Evolutionary conservation across 2,797 vertebrate species (phyloP).

Genomic region (Smutsia temminckii): DNA sequence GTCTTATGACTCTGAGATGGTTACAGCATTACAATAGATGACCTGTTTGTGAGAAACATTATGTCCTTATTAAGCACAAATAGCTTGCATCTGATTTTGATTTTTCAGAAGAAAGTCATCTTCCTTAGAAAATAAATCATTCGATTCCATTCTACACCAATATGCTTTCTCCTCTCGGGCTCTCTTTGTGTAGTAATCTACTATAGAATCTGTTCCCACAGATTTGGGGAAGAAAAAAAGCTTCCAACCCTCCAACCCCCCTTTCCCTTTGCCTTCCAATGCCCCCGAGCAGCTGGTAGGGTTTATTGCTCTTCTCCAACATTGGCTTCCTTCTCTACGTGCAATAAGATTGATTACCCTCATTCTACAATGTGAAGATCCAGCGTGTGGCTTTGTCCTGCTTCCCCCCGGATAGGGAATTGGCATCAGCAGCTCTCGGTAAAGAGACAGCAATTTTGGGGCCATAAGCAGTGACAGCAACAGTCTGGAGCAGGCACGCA

Average conservation of each 20-base stretch:
- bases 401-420: background rate
- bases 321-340: slow-evolving; percentile 51
- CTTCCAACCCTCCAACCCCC: background rate
- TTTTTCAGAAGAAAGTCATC: background rate
- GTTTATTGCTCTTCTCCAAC: slow-evolving; percentile 55
- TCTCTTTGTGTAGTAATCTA: slow-evolving; percentile 50
- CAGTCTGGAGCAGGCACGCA: background rate
- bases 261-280: background rate
- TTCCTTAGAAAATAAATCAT: slow-evolving; percentile 15
- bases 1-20: slow-evolving; percentile 40
- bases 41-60: background rate
- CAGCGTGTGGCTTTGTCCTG: slow-evolving; percentile 51
- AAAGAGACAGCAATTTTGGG: background rate
- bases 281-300: slow-evolving; percentile 64
- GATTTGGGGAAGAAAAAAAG: background rate
- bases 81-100: slow-evolving; percentile 12
- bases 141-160: background rate
- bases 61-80: slow-evolving; percentile 19
- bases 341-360: slow-evolving; percentile 67
- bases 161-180: background rate
- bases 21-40: background rate
- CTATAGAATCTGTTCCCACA: slow-evolving; percentile 60
- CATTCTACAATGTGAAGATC: slow-evolving; percentile 58
- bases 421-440: background rate
- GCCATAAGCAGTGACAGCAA: background rate